Percentiles rank a stretch among this genome's conserved stretches.
These are phyloP conservation scores for Teinopalpus imperialis DNA, from an alignment of 2,888 invertebrate genomes.

Conservation along the genomic window DNA sequence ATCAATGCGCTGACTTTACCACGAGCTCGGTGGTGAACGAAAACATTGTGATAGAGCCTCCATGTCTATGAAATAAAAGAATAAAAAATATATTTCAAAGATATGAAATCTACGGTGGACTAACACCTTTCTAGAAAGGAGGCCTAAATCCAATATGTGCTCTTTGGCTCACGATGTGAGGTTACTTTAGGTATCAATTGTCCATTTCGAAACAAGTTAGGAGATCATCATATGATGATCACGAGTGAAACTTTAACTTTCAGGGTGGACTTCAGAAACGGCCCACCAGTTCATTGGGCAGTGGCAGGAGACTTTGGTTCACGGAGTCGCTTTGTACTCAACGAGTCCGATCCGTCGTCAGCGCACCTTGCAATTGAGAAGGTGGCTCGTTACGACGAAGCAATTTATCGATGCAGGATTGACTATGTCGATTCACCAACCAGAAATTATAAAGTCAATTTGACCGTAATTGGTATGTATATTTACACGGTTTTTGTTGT, in stretches of 20 bases:
- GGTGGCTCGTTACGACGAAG: conserved; percentile 88
- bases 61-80: too few relatives aligned
- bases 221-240: too few relatives aligned
- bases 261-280: conserved; percentile 90
- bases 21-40: not conserved
- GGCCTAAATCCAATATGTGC: too few relatives aligned
- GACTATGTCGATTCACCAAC: conserved; percentile 95
- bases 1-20: not conserved
- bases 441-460: conserved; percentile 91
- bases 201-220: too few relatives aligned
- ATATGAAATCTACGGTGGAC: too few relatives aligned
- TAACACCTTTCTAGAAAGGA: too few relatives aligned
- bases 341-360: conserved; percentile 85
- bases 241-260: too few relatives aligned
- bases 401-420: conserved; percentile 92
- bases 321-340: conserved; percentile 88
- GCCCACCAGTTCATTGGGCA: conserved; percentile 88
- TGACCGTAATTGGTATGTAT: conserved; percentile 92
- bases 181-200: too few relatives aligned
- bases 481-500: not conserved
- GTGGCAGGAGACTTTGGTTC: conserved; percentile 89
- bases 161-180: too few relatives aligned
- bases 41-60: too few relatives aligned
- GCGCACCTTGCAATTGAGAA: conserved; percentile 88
- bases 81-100: too few relatives aligned